Conservation (phyloP, 2,113 vertebrate species). For the Phrynosoma blainvillii region DNA sequence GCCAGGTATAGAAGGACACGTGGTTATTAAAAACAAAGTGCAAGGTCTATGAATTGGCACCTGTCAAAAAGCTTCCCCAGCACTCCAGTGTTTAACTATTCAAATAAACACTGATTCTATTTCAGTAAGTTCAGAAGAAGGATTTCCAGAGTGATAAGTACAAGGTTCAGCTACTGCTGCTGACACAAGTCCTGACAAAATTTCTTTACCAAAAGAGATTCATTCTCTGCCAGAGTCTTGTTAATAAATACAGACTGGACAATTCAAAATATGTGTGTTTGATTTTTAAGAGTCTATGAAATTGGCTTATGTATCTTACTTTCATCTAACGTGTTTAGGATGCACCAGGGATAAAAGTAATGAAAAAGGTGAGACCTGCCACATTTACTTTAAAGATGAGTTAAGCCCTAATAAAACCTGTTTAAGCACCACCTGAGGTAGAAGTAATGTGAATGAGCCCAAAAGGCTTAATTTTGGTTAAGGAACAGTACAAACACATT, state of each 20-base stretch:
- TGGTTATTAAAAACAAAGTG: neutral
- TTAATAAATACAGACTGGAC: neutral
- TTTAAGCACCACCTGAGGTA: conserved; percentile 1
- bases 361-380: neutral
- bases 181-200: neutral
- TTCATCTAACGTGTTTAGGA: neutral
- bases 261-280: neutral
- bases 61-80: neutral
- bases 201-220: neutral
- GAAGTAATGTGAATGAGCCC: neutral
- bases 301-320: neutral
- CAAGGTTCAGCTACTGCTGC: neutral
- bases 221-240: neutral
- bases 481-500: neutral
- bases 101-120: neutral
- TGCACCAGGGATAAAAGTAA: neutral
- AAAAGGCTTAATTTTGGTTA: neutral
- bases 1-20: neutral
- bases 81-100: neutral
- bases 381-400: neutral
- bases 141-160: neutral
- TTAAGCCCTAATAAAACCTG: neutral
- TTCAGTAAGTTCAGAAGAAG: neutral
- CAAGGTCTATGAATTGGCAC: neutral
- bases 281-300: neutral